phyloP scores from a whole-genome alignment of 2,113 vertebrate species.

The Sprattus sprattus region DNA sequence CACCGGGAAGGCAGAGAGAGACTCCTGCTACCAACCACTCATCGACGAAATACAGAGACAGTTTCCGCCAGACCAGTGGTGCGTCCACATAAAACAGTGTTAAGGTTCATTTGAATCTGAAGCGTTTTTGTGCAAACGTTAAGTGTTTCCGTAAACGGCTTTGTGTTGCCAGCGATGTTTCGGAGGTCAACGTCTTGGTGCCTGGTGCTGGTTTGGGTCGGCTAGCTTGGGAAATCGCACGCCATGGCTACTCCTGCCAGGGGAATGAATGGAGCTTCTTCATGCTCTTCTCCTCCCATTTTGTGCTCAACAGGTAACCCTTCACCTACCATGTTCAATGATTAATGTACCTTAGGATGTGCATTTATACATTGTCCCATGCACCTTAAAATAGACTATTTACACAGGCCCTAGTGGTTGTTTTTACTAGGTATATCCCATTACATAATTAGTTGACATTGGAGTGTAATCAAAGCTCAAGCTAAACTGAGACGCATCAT shows the following conservation, averaged over 20 bases:
- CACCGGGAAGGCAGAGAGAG: slow-evolving; percentile 86
- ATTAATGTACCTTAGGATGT: neutral
- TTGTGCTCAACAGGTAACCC: slow-evolving; percentile 71
- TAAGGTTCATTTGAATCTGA: neutral
- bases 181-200: slow-evolving; percentile 92
- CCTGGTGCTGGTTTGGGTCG: slow-evolving; percentile 97
- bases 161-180: slow-evolving; percentile 84
- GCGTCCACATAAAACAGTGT: slow-evolving; percentile 46
- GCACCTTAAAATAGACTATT: neutral
- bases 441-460: neutral
- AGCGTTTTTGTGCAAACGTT: neutral
- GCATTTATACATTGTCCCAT: neutral
- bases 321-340: neutral
- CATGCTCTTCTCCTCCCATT: slow-evolving; percentile 99
- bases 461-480: neutral
- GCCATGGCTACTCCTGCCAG: slow-evolving; percentile 93
- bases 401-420: neutral
- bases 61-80: slow-evolving; percentile 91
- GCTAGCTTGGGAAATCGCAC: slow-evolving; percentile 96
- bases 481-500: neutral
- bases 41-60: slow-evolving; percentile 89
- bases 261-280: slow-evolving; percentile 99
- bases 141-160: neutral
- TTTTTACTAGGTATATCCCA: too few species aligned
- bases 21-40: slow-evolving; percentile 92